These are phyloP conservation scores for Sebastes umbrosus DNA, from an alignment of 2,797 vertebrate species.

Conservation along the genomic window DNA sequence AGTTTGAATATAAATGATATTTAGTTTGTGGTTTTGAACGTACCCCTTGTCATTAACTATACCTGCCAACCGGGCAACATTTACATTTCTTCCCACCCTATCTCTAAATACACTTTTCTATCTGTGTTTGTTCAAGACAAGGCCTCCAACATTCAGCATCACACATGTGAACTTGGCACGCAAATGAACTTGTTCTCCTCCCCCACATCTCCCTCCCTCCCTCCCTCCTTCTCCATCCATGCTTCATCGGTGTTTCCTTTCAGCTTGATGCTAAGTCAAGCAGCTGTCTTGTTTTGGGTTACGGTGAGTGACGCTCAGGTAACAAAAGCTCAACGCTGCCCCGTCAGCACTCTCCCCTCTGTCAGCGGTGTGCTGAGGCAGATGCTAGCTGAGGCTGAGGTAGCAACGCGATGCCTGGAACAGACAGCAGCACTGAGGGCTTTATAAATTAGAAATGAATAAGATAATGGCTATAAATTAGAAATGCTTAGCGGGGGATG, in stretches of 20 bases:
- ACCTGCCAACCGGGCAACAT: background rate
- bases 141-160: slow-evolving; percentile 4
- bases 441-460: slow-evolving; percentile 52
- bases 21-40: slow-evolving; percentile 6
- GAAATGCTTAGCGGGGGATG: background rate
- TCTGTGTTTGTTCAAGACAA: slow-evolving; percentile 15
- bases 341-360: slow-evolving; percentile 51
- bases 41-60: background rate
- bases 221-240: background rate
- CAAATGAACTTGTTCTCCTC: slow-evolving; percentile 37
- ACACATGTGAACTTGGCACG: slow-evolving; percentile 51
- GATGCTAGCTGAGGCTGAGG: slow-evolving; percentile 58
- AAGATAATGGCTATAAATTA: slow-evolving; percentile 17
- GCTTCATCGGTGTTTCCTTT: slow-evolving; percentile 56
- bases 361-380: slow-evolving; percentile 48
- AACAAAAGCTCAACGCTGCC: slow-evolving; percentile 65
- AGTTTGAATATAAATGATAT: background rate
- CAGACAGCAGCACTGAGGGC: background rate
- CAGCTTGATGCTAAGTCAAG: slow-evolving; percentile 63
- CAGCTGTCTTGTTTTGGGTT: slow-evolving; percentile 76
- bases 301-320: slow-evolving; percentile 69
- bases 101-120: slow-evolving; percentile 27
- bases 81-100: slow-evolving; percentile 1
- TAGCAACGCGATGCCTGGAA: background rate
- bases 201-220: background rate